phyloP scores from a whole-genome alignment of 2,113 vertebrate genomes.

The Neoarius graeffei region DNA sequence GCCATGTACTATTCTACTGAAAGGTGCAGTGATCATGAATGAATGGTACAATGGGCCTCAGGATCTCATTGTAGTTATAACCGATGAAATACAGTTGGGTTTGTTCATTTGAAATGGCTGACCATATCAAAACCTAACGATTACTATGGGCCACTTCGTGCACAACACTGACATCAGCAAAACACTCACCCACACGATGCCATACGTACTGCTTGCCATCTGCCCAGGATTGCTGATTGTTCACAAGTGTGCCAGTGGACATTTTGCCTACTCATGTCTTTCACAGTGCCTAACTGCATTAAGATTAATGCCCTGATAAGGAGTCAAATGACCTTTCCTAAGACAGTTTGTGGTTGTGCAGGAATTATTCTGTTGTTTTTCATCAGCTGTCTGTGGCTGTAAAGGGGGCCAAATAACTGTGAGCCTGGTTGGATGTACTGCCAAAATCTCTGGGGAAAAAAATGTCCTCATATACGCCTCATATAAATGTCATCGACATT shows the following conservation, averaged over 20 bases:
- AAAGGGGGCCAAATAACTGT: too few relatives aligned
- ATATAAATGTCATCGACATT: background rate
- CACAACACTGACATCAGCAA: background rate
- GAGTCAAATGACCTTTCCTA: background rate
- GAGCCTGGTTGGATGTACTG: background rate
- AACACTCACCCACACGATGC: background rate
- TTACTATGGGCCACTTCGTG: background rate
- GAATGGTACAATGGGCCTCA: background rate
- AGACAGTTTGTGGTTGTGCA: background rate
- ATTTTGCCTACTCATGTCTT: background rate
- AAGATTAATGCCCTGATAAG: background rate
- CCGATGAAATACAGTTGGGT: background rate
- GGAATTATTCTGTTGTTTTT: background rate
- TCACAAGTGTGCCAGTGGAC: background rate
- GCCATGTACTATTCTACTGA: background rate
- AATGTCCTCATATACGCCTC: too few relatives aligned
- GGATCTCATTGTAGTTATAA: background rate
- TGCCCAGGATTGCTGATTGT: background rate
- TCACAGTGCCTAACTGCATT: background rate
- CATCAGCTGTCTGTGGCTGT: background rate
- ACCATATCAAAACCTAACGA: background rate
- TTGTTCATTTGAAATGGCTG: background rate
- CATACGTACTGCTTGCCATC: background rate
- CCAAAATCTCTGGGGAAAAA: background rate
- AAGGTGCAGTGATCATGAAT: background rate